Conservation (phyloP, 2,797 vertebrate genomes). For the Clarias pachynema region DNA sequence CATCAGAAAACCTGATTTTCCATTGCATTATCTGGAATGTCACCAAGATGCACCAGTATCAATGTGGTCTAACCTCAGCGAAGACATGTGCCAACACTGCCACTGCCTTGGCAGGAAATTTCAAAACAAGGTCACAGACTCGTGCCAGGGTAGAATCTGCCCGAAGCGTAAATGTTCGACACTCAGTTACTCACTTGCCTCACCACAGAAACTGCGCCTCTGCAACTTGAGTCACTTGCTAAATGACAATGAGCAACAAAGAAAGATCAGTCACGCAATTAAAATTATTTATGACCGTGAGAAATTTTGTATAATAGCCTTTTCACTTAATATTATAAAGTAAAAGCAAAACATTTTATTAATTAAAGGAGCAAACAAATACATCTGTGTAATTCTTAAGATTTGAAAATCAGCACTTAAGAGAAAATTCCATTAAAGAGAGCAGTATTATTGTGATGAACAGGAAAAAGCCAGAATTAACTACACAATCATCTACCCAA, state of each 20-base stretch:
- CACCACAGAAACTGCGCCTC: conserved; percentile 22
- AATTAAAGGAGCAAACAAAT: neutral
- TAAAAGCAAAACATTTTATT: neutral
- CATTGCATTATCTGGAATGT: neutral
- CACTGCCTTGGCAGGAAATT: conserved; percentile 28
- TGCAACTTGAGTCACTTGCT: conserved; percentile 24
- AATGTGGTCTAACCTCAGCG: conserved; percentile 25
- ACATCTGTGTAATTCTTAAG: neutral
- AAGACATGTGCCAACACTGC: conserved; percentile 7
- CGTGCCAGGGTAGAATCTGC: conserved; percentile 32
- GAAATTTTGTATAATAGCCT: conserved; percentile 16
- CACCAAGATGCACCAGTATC: neutral
- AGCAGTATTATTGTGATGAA: neutral
- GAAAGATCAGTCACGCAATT: conserved; percentile 21
- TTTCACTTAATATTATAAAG: neutral
- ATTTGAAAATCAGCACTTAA: neutral
- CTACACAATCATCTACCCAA: neutral
- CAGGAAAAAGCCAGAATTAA: neutral
- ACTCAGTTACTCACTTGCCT: neutral
- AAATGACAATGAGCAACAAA: conserved; percentile 5
- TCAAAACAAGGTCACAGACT: conserved; percentile 43
- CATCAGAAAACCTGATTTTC: neutral
- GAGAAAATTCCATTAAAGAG: conserved; percentile 3
- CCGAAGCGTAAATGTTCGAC: neutral
- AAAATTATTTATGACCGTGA: neutral